Evolutionary conservation across 2,113 vertebrate species (phyloP), one percentile per base, ranked within the genome.

Genomic region (Butorides virescens): DNA sequence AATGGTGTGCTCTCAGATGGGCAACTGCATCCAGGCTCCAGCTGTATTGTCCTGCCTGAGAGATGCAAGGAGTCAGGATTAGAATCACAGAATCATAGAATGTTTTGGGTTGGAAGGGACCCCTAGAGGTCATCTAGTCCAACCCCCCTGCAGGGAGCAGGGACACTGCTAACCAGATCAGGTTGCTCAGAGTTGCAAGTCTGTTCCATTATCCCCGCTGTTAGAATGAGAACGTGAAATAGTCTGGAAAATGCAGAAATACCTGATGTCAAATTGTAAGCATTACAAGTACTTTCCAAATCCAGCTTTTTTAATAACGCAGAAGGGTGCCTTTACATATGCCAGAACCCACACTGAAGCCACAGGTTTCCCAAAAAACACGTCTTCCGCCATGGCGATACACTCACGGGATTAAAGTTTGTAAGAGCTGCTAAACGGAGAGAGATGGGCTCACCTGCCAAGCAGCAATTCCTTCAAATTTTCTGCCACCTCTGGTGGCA

Each of bases 361-460:
- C 67, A 63, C 56, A 61, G 87, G 32, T 80, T 93, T 81, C 81
- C 95, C 88, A 78, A 95, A 93, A 95, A 94, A 83, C 85, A 81
- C 90, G 55, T 77, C 73, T 80, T 88, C 85, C 90, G 66, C 85
- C 92, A 89, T 11, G 17, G 52, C 27, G 87, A 95, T 61, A 70
- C 73, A 59, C 53, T 92, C 91, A 86, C 0, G 4, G 87, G 87
- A 93, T 94, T 96, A 93, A 77, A 27, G 30, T 91, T 96, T 83
- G 29, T 68, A 92, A 66, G 68, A 88, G 79, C 26, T 52, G 49
- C 79, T 83, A 81, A 90, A 96, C 11, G 37, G 77, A 73, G 58
- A 82, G 83, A 59, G 68, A 16, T 91, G 34, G 71, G 63, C 71
- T 97, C 80, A 89, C 72, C 83, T 88, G 88, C 80, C 90, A 97